Percentiles rank a stretch among this genome's conserved stretches.
These are phyloP conservation scores for Arctopsyche grandis DNA, from an alignment of 1,140 invertebrate genomes.

Conservation along the genomic window DNA sequence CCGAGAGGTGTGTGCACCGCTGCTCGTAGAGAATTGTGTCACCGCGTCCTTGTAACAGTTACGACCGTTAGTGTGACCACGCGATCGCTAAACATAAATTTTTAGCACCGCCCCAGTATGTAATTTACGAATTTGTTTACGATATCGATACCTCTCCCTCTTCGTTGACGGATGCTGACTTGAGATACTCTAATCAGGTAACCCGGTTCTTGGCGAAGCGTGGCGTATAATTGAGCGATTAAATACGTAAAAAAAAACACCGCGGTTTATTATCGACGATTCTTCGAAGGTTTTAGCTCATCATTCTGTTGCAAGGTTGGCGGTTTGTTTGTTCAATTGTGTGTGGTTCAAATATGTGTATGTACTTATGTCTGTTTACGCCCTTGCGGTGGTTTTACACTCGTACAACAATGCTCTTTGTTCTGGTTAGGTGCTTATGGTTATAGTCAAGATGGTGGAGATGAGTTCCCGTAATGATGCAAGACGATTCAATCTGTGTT, in stretches of 20 bases:
- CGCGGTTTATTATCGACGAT: neutral
- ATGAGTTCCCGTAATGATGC: no score
- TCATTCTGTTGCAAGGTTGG: neutral
- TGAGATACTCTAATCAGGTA: constrained; percentile 26
- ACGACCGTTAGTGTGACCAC: constrained; percentile 11
- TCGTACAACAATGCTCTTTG: neutral
- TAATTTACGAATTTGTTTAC: neutral
- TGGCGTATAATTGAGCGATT: constrained; percentile 26
- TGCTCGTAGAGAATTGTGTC: constrained; percentile 48
- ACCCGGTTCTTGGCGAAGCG: constrained; percentile 29
- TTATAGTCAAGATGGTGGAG: no score
- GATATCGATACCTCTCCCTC: neutral
- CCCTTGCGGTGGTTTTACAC: neutral
- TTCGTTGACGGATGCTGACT: no score
- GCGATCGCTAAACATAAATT: constrained; percentile 5
- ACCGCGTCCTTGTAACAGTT: constrained; percentile 53
- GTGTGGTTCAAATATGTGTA: neutral
- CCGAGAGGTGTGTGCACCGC: neutral
- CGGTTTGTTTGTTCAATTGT: neutral
- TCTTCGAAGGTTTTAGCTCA: neutral
- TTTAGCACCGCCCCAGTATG: neutral
- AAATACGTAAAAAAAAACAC: neutral
- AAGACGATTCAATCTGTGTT: no score
- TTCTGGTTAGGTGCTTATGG: neutral
- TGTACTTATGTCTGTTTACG: neutral